phyloP scores from a whole-genome alignment of 2,888 invertebrate species.

The Notocelia uddmanniana region DNA sequence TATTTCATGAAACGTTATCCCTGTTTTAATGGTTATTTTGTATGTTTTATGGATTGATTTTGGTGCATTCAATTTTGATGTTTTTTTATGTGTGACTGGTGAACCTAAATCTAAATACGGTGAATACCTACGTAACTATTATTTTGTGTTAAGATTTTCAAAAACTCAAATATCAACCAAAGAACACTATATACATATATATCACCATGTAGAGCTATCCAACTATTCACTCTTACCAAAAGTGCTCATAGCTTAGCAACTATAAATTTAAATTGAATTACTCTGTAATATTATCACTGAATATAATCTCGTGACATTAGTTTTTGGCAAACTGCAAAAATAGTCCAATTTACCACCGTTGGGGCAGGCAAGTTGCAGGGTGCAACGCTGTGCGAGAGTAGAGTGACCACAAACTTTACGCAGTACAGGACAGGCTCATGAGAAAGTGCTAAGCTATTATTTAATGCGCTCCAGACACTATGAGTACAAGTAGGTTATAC shows the following conservation, averaged over 20 bases:
- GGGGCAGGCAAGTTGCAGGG: conserved; percentile 61
- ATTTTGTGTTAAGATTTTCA: background rate
- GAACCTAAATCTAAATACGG: background rate
- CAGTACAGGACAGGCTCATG: background rate
- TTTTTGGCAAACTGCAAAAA: conserved; percentile 60
- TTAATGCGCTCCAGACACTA: no score
- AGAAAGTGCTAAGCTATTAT: background rate
- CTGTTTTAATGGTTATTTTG: conserved; percentile 55
- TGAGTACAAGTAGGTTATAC: no score
- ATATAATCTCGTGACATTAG: conserved; percentile 54
- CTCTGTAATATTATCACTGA: conserved; percentile 48
- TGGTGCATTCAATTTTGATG: background rate
- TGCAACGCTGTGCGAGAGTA: conserved; percentile 69
- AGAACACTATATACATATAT: background rate
- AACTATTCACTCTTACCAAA: no score
- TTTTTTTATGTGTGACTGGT: background rate
- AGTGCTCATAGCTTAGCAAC: no score
- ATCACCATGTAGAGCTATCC: no score
- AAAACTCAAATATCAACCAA: background rate
- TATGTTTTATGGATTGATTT: conserved; percentile 48
- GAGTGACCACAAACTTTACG: conserved; percentile 57
- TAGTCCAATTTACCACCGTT: conserved; percentile 65
- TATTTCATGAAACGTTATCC: conserved; percentile 78
- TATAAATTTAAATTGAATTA: background rate
- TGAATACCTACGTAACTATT: background rate